phyloP scores from a whole-genome alignment of 2,797 vertebrate genomes.

The Capromys pilorides region DNA sequence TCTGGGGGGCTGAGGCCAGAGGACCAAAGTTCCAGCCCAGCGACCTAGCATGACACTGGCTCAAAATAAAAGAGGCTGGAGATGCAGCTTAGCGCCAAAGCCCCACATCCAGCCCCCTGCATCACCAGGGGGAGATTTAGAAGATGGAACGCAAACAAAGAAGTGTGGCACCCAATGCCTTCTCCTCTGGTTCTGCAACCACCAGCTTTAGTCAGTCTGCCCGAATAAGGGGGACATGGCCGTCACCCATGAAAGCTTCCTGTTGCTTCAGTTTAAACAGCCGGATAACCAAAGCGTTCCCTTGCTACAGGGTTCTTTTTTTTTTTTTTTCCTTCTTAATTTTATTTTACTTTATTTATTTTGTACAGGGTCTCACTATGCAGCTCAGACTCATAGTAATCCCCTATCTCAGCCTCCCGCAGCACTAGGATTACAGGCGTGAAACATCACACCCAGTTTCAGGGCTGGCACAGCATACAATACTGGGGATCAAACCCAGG shows the following conservation, averaged over 20 bases:
- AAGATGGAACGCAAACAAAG: not conserved
- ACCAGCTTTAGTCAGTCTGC: not conserved
- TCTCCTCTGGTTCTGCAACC: not conserved
- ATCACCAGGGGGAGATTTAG: not conserved
- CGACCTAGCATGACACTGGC: not conserved
- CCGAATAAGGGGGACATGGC: not conserved
- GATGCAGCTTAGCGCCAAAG: not conserved
- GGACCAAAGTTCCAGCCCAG: not conserved
- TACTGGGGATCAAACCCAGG: no score
- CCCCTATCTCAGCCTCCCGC: no score
- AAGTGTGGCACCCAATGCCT: not conserved
- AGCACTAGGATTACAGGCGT: no score
- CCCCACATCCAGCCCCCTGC: not conserved
- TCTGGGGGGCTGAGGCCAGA: not conserved
- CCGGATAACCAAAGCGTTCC: not conserved
- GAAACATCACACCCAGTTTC: no score
- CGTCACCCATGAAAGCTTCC: accelerated
- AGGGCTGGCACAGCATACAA: no score
- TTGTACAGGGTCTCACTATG: no score
- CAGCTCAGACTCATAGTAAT: no score
- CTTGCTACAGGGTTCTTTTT: not conserved
- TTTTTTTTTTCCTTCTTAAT: no score
- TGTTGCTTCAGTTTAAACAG: constrained; percentile 12
- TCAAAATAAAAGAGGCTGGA: not conserved
- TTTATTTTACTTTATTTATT: no score